Base-by-base conservation (phyloP, 30 jellyfish, hydroid and myxozoan genomes). In the Clytia hemisphaerica region DNA sequence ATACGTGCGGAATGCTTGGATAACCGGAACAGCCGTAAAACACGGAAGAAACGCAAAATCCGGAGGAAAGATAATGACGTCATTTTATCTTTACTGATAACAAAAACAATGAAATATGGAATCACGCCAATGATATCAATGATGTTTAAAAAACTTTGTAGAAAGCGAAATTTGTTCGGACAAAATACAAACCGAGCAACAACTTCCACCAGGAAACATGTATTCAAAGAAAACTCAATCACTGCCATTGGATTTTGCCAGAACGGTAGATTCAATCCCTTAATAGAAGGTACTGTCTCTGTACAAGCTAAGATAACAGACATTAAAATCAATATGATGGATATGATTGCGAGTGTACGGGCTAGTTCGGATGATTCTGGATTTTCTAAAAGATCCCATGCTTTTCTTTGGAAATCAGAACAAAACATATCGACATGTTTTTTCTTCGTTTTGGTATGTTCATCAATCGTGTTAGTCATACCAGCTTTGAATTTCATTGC, bases 361-460 rank as follows among this genome's bases (percentile, higher is more conserved):
- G 96, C 96, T 18, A 71, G 49, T 14, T 12, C 25, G 5, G 96
- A 85, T 24, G 96, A 59, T 18, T 78, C 77, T 15, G 96, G 96
- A n/a, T 72, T 29, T 35, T 85, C 93, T 28, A 80, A 49, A 54
- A 85, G 50, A 24, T 72, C 26, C 96, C 96, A 85, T 0, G 72
- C 31, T 1, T 22, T 58, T 32, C 15, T 57, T 57, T 57, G 37
- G 28, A 4, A 57, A 4, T n/a, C n/a, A n/a, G n/a, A n/a, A n/a
- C n/a, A n/a, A n/a, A n/a, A n/a, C n/a, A n/a, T n/a, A n/a, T n/a
- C n/a, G n/a, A n/a, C n/a, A n/a, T n/a, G n/a, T n/a, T n/a, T n/a
- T n/a, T n/a, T n/a, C n/a, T n/a, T n/a, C n/a, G n/a, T n/a, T n/a
- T n/a, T n/a, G n/a, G n/a, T n/a, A n/a, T n/a, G n/a, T n/a, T n/a